Conservation (phyloP, 1,140 invertebrate species). For the Drosophila ohnishii region DNA sequence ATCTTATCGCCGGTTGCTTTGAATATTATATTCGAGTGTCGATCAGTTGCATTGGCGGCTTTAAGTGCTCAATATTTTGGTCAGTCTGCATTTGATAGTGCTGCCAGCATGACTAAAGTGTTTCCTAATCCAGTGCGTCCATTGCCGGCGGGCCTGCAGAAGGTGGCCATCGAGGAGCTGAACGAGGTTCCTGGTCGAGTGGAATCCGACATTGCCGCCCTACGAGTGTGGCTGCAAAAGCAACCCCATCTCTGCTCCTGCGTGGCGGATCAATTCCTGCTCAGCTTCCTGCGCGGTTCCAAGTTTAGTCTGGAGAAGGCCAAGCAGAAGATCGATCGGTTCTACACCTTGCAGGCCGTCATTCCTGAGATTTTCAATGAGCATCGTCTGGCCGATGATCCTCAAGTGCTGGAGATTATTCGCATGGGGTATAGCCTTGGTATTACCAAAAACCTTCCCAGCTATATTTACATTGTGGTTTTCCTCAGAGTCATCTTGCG, state of each 20-base stretch:
- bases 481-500: slow-evolving; percentile 61
- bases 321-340: slow-evolving; percentile 87
- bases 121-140: slow-evolving; percentile 36
- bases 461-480: too few relatives aligned
- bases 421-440: slow-evolving; percentile 82
- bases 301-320: slow-evolving; percentile 88
- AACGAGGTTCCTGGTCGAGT: slow-evolving; percentile 85
- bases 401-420: slow-evolving; percentile 83
- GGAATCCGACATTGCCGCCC: slow-evolving; percentile 84
- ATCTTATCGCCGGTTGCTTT: slow-evolving; percentile 33
- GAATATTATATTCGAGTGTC: slow-evolving; percentile 32
- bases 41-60: slow-evolving; percentile 21
- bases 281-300: slow-evolving; percentile 86
- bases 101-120: slow-evolving; percentile 19
- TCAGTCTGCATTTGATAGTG: slow-evolving; percentile 29
- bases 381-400: slow-evolving; percentile 70
- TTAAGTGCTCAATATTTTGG: slow-evolving; percentile 9
- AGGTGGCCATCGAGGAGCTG: slow-evolving; percentile 85
- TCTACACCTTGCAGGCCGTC: slow-evolving; percentile 85
- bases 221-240: slow-evolving; percentile 87
- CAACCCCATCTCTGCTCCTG: slow-evolving; percentile 85
- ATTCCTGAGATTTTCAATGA: slow-evolving; percentile 85
- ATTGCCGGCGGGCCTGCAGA: slow-evolving; percentile 56
- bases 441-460: too few relatives aligned
- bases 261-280: slow-evolving; percentile 85